Conservation (phyloP, 2,888 invertebrate species). For the Blomia tropicalis region DNA sequence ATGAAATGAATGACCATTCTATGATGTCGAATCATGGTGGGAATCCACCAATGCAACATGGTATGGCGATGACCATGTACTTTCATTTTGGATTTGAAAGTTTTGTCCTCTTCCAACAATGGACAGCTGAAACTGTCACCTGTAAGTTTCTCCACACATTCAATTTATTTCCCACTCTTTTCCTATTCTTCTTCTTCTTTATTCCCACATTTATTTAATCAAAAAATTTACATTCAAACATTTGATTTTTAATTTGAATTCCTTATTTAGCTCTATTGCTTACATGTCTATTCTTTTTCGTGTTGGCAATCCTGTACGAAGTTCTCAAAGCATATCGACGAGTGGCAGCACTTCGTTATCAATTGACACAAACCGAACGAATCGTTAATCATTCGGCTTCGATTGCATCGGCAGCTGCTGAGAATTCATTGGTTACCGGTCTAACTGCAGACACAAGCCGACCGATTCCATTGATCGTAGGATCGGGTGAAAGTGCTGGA, state of each 20-base stretch:
- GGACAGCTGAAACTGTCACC: slow-evolving; percentile 52
- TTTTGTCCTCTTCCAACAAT: slow-evolving; percentile 61
- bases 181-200: not conserved
- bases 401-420: not conserved
- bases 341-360: not conserved
- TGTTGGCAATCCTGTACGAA: slow-evolving; percentile 84
- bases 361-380: not conserved
- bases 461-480: not conserved
- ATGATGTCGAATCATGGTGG: too few species aligned
- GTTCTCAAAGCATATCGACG: slow-evolving; percentile 53
- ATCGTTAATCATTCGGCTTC: not conserved
- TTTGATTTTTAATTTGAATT: too few species aligned
- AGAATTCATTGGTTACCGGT: not conserved
- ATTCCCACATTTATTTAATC: too few species aligned
- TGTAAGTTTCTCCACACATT: slow-evolving; percentile 40
- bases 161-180: not conserved
- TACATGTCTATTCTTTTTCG: slow-evolving; percentile 76
- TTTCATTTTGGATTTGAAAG: slow-evolving; percentile 62
- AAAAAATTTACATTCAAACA: too few species aligned
- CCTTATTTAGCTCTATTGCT: slow-evolving; percentile 42
- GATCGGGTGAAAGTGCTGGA: not conserved
- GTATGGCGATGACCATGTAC: slow-evolving; percentile 44
- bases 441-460: not conserved
- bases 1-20: too few species aligned
- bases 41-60: too few species aligned